Evolutionary conservation across 2,113 vertebrate genomes (phyloP), one percentile per base, ranked within the genome.

Genomic region (Sprattus sprattus): DNA sequence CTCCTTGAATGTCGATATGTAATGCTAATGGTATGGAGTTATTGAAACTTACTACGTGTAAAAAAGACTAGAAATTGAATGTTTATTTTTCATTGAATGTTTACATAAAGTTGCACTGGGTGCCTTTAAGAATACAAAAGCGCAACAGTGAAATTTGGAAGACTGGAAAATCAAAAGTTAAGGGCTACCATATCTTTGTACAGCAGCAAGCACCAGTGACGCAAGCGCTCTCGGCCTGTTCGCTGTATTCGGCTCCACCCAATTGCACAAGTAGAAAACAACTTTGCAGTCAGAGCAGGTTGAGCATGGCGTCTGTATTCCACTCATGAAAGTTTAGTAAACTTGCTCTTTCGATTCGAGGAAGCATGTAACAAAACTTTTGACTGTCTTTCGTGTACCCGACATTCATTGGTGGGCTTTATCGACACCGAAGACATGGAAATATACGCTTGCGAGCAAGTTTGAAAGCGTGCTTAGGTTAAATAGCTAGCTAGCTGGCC

Each of bases 181-280:
- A 39, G 13, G 71, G 1, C 32, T 78, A 32, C 71, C 71, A 78
- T 78, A 39, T 78, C 28, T 78, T 78, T 32, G 45, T 39, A 47
- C 18, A 81, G 82, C 54, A n/a, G 85, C 46, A 22, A 80, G 4
- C 81, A 57, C 39, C 47, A 80, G 32, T 86, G 85, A 84, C 86
- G 83, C 85, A 84, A 80, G 50, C 57, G 44, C 25, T 47, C 45
- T 60, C 67, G 60, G 84, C 67, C 80, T 84, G 67, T 52, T 28
- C 84, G 88, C 82, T 71, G 57, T 82, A 32, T 45, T 87, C 82
- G 88, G 81, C 89, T 90, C 89, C 89, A 89, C 88, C 89, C 89
- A 82, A 85, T 46, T 78, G 82, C 45, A 49, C 18, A 60, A 22
- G 82, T 85, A 83, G 80, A 87, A 85, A 85, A 87, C 87, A 86